Evolutionary conservation across 2,113 vertebrate genomes (phyloP), one percentile per base, ranked within the genome.

Genomic region (Peromyscus maniculatus): DNA sequence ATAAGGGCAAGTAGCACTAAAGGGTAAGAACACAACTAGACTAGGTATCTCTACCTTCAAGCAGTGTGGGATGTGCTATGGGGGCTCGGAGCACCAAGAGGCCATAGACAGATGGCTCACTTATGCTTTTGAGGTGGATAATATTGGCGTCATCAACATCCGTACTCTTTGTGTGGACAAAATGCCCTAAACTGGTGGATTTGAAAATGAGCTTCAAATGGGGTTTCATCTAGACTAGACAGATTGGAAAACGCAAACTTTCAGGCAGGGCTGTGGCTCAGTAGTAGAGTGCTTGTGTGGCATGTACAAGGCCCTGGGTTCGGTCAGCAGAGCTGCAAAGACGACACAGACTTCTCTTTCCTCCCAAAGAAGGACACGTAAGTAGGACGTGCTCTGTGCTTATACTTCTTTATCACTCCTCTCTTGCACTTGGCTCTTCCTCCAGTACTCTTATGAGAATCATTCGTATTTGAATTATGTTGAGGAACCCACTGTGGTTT

Each of bases 221-320:
- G 69, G 12, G 74, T 87, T 92, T 59, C 26, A 16, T 57, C 22
- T 89, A 26, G 62, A 15, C 43, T n/a, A 49, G 80, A 66, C 66
- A 86, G 64, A 86, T 95, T 94, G 55, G 90, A 93, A 79, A 86
- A 94, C n/a, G n/a, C 46, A 43, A 89, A 92, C 28, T 62, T 95
- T n/a, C 13, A 17, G 24, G 83, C 39, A 46, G 15, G 39, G 39
- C 62, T 67, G 62, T 49, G n/a, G 36, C 11, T 59, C 22, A 28
- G 59, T 46, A 28, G 59, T 5, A 66, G 26, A 46, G 62, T 66
- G 83, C 62, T 66, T 31, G 24, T n/a, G 7, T 31, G 67, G 26
- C 13, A 43, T 66, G 24, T 21, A 7, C 22, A 46, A 67, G 83
- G 83, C 39, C 39, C 15, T 46, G 7, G 0, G 39, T 66, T 17